Percentiles rank a stretch among this genome's conserved stretches.
These are phyloP conservation scores for Otolemur garnettii DNA, from an alignment of 2,113 vertebrate species.

Conservation along the genomic window DNA sequence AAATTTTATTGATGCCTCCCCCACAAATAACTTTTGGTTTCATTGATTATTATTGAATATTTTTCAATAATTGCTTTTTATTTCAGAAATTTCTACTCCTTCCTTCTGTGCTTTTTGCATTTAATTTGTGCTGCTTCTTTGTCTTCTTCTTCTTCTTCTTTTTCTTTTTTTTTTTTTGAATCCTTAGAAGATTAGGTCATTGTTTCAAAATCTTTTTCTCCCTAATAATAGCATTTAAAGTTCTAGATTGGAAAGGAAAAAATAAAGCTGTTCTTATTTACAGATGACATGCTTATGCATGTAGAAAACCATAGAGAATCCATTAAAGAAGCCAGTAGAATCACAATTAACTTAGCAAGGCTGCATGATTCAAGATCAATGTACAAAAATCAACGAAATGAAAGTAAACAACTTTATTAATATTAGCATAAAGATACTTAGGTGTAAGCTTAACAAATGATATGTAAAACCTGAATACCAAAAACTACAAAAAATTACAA, in stretches of 20 bases:
- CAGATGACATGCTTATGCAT: background rate
- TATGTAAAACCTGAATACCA: background rate
- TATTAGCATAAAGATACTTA: background rate
- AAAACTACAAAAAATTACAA: background rate
- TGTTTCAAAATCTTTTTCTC: background rate
- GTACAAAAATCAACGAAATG: background rate
- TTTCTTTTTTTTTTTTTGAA: background rate
- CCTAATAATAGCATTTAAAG: background rate
- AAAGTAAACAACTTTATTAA: background rate
- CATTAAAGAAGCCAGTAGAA: background rate
- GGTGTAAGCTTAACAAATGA: background rate
- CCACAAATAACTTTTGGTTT: background rate
- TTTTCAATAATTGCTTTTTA: background rate
- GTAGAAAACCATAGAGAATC: background rate
- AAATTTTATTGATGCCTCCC: background rate
- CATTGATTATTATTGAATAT: background rate
- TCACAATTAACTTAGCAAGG: background rate
- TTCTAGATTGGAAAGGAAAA: background rate
- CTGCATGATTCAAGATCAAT: background rate
- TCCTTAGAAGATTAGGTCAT: background rate
- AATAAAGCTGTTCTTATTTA: background rate
- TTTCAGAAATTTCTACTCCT: background rate
- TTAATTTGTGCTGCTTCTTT: background rate
- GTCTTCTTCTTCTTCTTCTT: too few species aligned
- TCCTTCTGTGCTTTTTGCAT: background rate